Evolutionary conservation across 2,888 invertebrate genomes (phyloP).

Genomic region (Pollenia angustigena): DNA sequence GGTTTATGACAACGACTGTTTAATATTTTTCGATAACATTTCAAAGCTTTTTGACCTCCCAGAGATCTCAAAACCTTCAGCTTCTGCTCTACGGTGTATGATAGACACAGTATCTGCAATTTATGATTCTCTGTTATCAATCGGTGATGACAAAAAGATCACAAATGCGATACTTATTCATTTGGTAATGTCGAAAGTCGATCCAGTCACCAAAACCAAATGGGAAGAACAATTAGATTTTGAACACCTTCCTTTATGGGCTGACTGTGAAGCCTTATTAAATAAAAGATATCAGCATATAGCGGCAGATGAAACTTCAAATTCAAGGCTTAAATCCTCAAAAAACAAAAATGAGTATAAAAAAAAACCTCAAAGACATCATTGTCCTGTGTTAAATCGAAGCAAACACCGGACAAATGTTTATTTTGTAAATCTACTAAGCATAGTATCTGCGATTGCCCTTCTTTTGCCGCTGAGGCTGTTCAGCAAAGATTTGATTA

Average conservation of each 20-base stretch:
- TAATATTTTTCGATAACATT: no score
- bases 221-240: constrained; percentile 24
- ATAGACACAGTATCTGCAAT: neutral
- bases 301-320: neutral
- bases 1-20: no score
- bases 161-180: constrained; percentile 17
- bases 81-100: neutral
- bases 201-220: neutral
- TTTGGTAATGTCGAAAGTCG: constrained; percentile 18
- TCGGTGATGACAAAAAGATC: constrained; percentile 15
- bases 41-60: no score
- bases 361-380: no score
- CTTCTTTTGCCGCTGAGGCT: neutral
- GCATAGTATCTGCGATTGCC: neutral
- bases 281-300: constrained; percentile 35
- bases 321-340: neutral
- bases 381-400: no score
- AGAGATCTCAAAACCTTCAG: neutral
- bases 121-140: neutral
- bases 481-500: neutral
- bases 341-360: neutral
- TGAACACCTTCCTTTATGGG: neutral
- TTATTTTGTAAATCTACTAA: no score
- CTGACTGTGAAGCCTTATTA: constrained; percentile 1
- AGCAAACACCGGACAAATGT: neutral